Evolutionary conservation across 1,140 invertebrate genomes (phyloP), one percentile per base, ranked within the genome.

Genomic region (Procambarus clarkii): DNA sequence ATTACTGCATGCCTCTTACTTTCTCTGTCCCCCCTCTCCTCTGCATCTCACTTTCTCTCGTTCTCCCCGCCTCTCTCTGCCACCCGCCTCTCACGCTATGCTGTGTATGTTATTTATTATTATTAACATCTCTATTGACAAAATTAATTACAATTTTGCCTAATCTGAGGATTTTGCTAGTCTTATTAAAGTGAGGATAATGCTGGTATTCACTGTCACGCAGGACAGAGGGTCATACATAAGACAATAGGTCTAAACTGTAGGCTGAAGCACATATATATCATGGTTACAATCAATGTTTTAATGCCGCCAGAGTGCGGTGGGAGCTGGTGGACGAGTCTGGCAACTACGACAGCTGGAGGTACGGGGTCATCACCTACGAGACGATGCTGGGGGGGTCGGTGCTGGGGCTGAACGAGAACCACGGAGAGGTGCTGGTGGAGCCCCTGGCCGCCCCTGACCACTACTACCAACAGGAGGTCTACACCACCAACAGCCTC

Each of bases 381-480:
- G 92, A 92, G 87, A 34, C 54, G 58, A 92, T 92, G 92, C 60
- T 90, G 21, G 92, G 87, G 3, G 76, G 82, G 44, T 89, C 50
- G 74, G 46, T 92, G 15, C 76, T 92, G 44, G 92, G 92, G 11
- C 58, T 90, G n/a, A 92, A 92, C 77, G 88, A 86, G 82, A 92
- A 92, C 83, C 87, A 77, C 15, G 92, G 92, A 13, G 77, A 86
- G 21, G 83, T 92, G 87, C 13, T 88, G 58, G 88, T 90, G 34
- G 85, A 76, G 76, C 76, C 87, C 5, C 77, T 88, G 4, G 44
- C 86, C 9, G 50, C 92, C 0, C 92, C 92, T 9, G 77, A 88
- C 71, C 92, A 86, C 11, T 92, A 86, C 48, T 90, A 80, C 87
- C 77, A 85, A 9, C 82, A 92, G n/a, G 88, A 88, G 21, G 48